phyloP scores from a whole-genome alignment of 2,888 invertebrate species.

The Dexiosoma caninum region DNA sequence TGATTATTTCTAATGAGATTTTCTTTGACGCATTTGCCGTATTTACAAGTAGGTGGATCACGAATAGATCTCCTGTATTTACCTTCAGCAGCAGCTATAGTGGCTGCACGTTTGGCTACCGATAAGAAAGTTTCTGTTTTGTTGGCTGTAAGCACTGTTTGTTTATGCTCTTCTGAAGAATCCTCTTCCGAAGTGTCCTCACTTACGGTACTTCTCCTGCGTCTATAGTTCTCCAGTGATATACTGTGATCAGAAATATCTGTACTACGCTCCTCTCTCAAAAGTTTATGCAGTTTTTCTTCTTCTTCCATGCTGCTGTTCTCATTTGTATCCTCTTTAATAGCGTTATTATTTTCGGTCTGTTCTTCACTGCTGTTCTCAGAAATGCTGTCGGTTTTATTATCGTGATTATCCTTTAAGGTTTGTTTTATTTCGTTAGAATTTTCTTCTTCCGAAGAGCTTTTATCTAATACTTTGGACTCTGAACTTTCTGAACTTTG shows the following conservation, averaged over 20 bases:
- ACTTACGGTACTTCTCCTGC: too few species aligned
- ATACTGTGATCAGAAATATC: slow-evolving; percentile 35
- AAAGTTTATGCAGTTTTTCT: not conserved
- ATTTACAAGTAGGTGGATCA: too few species aligned
- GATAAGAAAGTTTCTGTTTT: too few species aligned
- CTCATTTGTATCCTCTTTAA: not conserved
- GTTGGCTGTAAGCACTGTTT: not conserved
- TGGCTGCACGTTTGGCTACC: too few species aligned
- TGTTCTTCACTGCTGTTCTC: slow-evolving; percentile 17
- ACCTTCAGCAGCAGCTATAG: not conserved
- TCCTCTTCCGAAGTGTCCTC: slow-evolving; percentile 34
- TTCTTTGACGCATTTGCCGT: too few species aligned
- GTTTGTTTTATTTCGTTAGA: not conserved
- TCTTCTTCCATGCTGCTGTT: not conserved
- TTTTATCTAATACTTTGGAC: not conserved
- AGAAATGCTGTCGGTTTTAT: not conserved
- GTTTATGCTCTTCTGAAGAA: slow-evolving; percentile 37
- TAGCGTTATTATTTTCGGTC: not conserved
- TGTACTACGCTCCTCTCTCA: not conserved
- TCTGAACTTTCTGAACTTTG: slow-evolving; percentile 27
- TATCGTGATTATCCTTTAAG: slow-evolving; percentile 1
- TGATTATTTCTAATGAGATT: too few species aligned
- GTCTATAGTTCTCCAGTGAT: too few species aligned
- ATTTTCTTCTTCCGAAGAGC: not conserved
- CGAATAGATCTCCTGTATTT: too few species aligned